Percentiles rank a stretch among this genome's conserved stretches.
Evolutionary conservation across 2,113 vertebrate species (phyloP).

Genomic region (Ameiurus melas): DNA sequence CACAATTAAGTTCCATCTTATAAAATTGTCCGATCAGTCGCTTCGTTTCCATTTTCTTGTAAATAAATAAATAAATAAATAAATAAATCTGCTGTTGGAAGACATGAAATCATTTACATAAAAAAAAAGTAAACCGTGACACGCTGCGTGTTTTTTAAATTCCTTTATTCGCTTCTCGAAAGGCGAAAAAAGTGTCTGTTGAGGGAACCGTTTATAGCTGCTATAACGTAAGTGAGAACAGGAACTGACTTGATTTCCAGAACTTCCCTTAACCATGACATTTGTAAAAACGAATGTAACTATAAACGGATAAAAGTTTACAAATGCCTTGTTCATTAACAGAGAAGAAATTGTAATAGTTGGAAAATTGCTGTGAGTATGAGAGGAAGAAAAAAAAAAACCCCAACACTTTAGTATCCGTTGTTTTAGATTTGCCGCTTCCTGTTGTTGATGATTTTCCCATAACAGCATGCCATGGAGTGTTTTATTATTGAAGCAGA

Average conservation of each 20-base stretch:
- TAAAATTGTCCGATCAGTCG: neutral
- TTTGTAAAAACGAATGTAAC: neutral
- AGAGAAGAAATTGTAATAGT: neutral
- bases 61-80: too few relatives aligned
- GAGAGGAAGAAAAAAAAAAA: neutral
- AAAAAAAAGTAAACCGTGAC: neutral
- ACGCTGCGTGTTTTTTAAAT: neutral
- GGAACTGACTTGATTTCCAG: neutral
- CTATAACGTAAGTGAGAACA: neutral
- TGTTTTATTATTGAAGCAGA: neutral
- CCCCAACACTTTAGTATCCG: neutral
- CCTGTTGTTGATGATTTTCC: neutral
- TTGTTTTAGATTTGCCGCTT: neutral
- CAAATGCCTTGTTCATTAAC: neutral
- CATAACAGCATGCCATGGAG: neutral
- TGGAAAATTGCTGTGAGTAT: neutral
- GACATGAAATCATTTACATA: neutral
- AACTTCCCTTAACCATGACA: neutral
- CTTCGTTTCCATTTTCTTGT: neutral
- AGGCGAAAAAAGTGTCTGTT: neutral
- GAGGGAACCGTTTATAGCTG: neutral
- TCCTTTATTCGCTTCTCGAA: neutral
- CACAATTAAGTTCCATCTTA: too few relatives aligned
- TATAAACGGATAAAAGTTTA: neutral
- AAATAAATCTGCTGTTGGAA: neutral